Percentiles rank a stretch among this genome's conserved stretches.
These are phyloP conservation scores for Lateolabrax maculatus DNA, from an alignment of 2,797 vertebrate species.

Conservation along the genomic window DNA sequence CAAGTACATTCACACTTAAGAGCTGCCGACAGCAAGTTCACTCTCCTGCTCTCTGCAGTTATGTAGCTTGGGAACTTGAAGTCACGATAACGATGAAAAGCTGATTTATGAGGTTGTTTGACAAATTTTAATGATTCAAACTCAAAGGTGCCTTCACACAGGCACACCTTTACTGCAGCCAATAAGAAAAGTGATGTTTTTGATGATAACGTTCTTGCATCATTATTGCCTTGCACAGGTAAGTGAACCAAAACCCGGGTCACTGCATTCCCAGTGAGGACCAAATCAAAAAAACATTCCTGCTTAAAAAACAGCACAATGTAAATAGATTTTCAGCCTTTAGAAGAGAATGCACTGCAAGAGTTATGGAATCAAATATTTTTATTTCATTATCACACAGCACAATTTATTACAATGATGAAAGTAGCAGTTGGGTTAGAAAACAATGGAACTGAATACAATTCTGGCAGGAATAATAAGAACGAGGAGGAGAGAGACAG, in stretches of 20 bases:
- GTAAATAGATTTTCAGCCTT: background rate
- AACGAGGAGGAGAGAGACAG: background rate
- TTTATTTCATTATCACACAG: conserved; percentile 5
- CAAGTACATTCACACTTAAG: conserved; percentile 7
- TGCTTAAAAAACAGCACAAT: background rate
- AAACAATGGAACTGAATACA: background rate
- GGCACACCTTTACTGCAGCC: background rate
- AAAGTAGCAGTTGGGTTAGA: background rate
- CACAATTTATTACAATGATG: conserved; percentile 7
- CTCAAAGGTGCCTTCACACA: background rate
- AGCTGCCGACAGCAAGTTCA: background rate
- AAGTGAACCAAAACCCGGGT: background rate
- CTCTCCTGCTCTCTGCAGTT: background rate
- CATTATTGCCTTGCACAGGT: background rate
- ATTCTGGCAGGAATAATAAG: background rate
- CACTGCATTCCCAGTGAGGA: background rate
- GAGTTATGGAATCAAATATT: background rate
- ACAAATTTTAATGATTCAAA: background rate
- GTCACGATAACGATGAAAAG: background rate
- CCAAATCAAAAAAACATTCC: background rate
- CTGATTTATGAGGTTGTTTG: background rate
- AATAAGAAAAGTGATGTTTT: background rate
- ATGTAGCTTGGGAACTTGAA: background rate
- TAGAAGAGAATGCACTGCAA: background rate
- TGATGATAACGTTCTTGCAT: background rate